Evolutionary conservation across 2,113 vertebrate species (phyloP).

Genomic region (Hystrix cristata): DNA sequence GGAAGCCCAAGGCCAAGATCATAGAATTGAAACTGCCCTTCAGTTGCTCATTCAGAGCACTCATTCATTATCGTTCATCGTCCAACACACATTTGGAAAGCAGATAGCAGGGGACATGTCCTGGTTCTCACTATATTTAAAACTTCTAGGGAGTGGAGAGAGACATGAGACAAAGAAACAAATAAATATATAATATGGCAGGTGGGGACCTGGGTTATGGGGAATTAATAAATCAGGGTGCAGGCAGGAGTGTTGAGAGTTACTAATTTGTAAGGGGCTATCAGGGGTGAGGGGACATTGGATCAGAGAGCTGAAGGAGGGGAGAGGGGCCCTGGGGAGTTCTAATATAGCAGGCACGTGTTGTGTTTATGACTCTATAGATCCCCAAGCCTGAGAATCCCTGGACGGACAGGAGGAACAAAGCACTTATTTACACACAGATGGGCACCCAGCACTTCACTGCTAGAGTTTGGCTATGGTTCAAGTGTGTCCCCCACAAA

Average conservation of each 20-base stretch:
- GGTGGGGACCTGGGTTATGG: not conserved
- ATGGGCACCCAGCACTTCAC: not conserved
- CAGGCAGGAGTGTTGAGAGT: not conserved
- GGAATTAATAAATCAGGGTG: rapidly evolving
- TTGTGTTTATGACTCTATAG: not conserved
- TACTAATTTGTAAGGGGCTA: rapidly evolving
- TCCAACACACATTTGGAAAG: not conserved
- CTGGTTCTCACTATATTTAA: not conserved
- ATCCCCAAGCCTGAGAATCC: not conserved
- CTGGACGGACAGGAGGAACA: not conserved
- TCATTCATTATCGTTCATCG: not conserved
- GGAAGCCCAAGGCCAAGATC: not conserved
- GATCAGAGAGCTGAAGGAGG: not conserved
- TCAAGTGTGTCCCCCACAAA: not conserved
- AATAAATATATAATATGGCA: rapidly evolving
- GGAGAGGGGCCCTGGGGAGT: rapidly evolving
- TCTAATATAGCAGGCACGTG: not conserved
- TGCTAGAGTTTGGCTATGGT: not conserved
- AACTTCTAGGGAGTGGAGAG: not conserved
- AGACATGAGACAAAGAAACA: not conserved
- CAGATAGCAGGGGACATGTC: not conserved
- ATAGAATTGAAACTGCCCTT: rapidly evolving
- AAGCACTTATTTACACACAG: not conserved
- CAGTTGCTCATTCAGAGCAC: not conserved
- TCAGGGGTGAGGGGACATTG: not conserved